These are phyloP conservation scores for Porites rus DNA, from an alignment of 92 coral and sea anemone genomes.

Conservation along the genomic window DNA sequence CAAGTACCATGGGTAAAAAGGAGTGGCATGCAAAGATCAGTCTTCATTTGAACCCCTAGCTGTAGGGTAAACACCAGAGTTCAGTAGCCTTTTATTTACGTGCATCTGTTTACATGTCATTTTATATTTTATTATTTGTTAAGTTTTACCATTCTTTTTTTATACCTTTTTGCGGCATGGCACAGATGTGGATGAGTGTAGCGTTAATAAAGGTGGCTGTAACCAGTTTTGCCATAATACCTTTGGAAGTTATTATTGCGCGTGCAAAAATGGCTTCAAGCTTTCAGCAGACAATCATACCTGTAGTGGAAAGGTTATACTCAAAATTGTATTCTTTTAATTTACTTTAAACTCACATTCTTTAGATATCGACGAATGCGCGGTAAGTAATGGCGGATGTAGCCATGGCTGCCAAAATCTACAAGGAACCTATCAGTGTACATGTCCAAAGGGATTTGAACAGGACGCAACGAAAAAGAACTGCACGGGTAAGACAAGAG, in stretches of 20 bases:
- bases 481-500: constrained; percentile 52
- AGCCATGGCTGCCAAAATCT: constrained; percentile 51
- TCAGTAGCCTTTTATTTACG: too few relatives aligned
- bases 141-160: too few relatives aligned
- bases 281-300: constrained; percentile 73
- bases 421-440: constrained; percentile 39
- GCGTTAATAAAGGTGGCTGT: constrained; percentile 70
- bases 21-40: too few relatives aligned
- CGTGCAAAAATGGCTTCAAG: constrained; percentile 68
- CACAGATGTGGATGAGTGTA: constrained; percentile 82
- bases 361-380: constrained; percentile 52
- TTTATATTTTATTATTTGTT: too few relatives aligned
- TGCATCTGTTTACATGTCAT: too few relatives aligned
- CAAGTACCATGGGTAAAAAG: too few relatives aligned
- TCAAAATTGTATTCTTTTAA: not conserved
- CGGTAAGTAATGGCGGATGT: constrained; percentile 41
- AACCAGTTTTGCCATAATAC: constrained; percentile 73
- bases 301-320: constrained; percentile 63
- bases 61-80: too few relatives aligned
- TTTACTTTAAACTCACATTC: not conserved
- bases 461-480: constrained; percentile 43
- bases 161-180: not conserved
- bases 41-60: too few relatives aligned
- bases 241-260: constrained; percentile 74
- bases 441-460: constrained; percentile 55